A percentile compares a stretch with the other conserved stretches of the same genome.
Evolutionary conservation across 2,797 vertebrate genomes (phyloP).

Genomic region (Galaxias olidus): DNA sequence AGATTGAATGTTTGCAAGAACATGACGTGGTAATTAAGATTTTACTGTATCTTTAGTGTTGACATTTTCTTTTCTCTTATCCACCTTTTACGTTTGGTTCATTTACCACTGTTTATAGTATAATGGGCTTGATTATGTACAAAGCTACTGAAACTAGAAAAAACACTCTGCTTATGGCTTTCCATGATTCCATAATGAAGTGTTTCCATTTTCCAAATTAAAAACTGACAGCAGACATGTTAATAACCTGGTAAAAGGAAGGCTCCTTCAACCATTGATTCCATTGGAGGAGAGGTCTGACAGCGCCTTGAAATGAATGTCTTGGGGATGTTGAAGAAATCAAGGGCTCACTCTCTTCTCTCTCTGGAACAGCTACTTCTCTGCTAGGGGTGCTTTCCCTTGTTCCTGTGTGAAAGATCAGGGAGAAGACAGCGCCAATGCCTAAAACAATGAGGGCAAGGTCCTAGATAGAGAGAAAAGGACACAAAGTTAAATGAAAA

Average conservation of each 20-base stretch:
- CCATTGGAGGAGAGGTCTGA: slow-evolving; percentile 58
- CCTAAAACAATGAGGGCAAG: slow-evolving; percentile 80
- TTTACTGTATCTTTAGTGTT: too few species aligned
- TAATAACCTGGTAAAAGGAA: slow-evolving; percentile 84
- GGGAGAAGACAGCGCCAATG: slow-evolving; percentile 73
- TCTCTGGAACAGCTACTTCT: slow-evolving; percentile 1
- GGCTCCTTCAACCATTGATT: slow-evolving; percentile 72
- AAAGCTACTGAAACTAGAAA: too few species aligned
- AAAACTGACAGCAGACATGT: background rate
- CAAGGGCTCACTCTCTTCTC: slow-evolving; percentile 40
- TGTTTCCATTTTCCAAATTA: too few species aligned
- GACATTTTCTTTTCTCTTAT: too few species aligned
- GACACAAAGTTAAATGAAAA: background rate
- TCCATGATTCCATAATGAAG: too few species aligned
- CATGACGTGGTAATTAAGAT: too few species aligned
- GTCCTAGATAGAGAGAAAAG: slow-evolving; percentile 59
- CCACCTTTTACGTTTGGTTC: too few species aligned
- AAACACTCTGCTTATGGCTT: too few species aligned
- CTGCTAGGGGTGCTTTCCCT: slow-evolving; percentile 53
- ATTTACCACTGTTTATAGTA: too few species aligned
- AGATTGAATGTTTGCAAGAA: too few species aligned
- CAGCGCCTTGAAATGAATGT: background rate
- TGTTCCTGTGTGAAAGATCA: slow-evolving; percentile 86
- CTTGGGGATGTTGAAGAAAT: slow-evolving; percentile 31
- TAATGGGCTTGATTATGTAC: too few species aligned